Evolutionary conservation across 2,888 invertebrate genomes (phyloP), one percentile per base, ranked within the genome.

Genomic region (Leptinotarsa juncta): DNA sequence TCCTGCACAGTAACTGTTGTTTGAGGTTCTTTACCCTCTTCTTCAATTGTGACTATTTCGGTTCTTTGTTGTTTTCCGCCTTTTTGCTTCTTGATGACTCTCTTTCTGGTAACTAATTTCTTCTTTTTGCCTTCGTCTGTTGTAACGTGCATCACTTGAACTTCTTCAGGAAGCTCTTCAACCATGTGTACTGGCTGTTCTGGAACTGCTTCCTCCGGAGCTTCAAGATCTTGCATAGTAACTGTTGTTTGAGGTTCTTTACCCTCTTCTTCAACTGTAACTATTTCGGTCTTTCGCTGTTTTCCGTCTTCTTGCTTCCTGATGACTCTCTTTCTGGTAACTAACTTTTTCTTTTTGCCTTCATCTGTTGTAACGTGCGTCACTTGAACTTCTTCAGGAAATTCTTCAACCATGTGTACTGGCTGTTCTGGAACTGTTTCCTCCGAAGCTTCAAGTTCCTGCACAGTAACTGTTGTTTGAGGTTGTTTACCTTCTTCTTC

Each of bases 151-250:
- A 1, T 53, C 16, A n/a, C n/a, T 4, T 57, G 87, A 5, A 83
- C 84, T 84, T 88, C 88, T 7, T 88, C 87, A 77, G 85, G 83
- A 42, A 88, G 84, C 82, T 87, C 88, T 85, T 89, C 88, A 20
- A 76, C 70, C 14, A 12, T 26, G 32, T 53, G 70, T 76, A 67
- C 49, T 68, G 82, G 83, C 23, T 82, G 80, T 50, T 81, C 75
- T 3, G 83, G 82, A 51, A 75, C 79, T 2, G 1, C 23, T 53
- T 83, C 82, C 79, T 85, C 83, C 55, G 74, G 85, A 80, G 20
- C 84, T 87, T 10, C 85, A 77, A 77, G 81, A 49, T 85, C 81
- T 74, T 80, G 83, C 4, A 83, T 82, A 50, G 82, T 78, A 51
- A 79, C 80, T 65, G 79, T 81, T 65, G 77, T 78, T 77, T 82